These are phyloP conservation scores for Acrocephalus arundinaceus DNA, from an alignment of 2,113 vertebrate species.

Conservation along the genomic window DNA sequence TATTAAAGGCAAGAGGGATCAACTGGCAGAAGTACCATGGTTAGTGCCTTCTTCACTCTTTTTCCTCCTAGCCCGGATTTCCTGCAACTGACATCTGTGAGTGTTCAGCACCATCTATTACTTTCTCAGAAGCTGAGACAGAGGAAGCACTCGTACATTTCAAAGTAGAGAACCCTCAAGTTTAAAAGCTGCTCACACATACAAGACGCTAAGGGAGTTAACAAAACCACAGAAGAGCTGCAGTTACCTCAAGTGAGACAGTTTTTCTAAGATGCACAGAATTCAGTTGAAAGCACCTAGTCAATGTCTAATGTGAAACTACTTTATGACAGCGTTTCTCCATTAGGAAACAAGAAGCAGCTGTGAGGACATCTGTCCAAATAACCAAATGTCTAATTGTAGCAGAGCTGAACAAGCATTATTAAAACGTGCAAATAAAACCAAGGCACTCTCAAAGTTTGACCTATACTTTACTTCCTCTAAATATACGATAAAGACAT, in stretches of 20 bases:
- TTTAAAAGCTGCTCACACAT: not conserved
- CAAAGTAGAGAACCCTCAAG: not conserved
- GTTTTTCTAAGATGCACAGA: not conserved
- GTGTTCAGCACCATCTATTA: not conserved
- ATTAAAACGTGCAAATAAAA: constrained; percentile 9
- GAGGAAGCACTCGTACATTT: not conserved
- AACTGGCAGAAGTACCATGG: not conserved
- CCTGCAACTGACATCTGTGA: not conserved
- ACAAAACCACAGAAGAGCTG: not conserved
- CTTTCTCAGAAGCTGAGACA: not conserved
- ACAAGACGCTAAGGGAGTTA: not conserved
- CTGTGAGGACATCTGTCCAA: constrained; percentile 11
- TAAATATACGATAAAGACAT: not conserved
- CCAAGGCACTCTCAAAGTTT: not conserved
- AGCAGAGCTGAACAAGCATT: not conserved
- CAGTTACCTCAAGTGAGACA: not conserved
- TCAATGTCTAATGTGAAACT: not conserved
- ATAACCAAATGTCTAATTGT: not conserved
- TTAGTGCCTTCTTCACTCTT: not conserved
- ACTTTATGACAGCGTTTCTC: not conserved
- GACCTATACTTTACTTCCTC: not conserved
- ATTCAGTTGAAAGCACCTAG: not conserved
- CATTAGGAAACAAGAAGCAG: not conserved
- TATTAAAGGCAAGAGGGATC: not conserved
- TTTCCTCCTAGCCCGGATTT: not conserved